Base-by-base conservation (phyloP, 2,888 invertebrate genomes). In the Stenodera caucasica region DNA sequence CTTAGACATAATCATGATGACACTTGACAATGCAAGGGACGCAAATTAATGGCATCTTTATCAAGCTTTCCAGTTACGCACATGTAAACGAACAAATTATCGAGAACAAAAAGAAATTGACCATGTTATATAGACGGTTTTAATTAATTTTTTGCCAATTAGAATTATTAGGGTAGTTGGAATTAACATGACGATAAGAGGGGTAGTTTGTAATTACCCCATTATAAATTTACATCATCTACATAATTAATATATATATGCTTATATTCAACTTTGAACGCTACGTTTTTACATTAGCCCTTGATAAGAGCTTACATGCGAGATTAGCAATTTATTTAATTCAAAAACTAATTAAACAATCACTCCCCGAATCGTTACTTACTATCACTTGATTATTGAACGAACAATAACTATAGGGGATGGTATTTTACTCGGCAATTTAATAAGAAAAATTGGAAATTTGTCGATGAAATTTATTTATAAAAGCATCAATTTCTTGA, bases 11-110 rank as follows among this genome's bases (percentile, higher is more conserved):
- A 72, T 72, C 72, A 71, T 61, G 71, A 71, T 75, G 75, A 72
- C 75, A 72, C 72, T 70, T 67, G 64, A 70, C 70, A 70, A 70
- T 67, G 66, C 67, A 63, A 64, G 58, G 65, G 72, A 72, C 70
- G 67, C 69, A 68, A 71, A 72, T 72, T 72, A 72, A 72, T 72
- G 71, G 67, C 65, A 58, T 71, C 72, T 72, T 72, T 72, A 72
- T 72, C 71, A 69, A 62, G 58, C 55, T 57, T 58, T 56, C 55
- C 5, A 49, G 7, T 21, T 23, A 35, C 54, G 33, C 53, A 33
- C 53, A 33, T 33, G 33, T 4, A 26, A 26, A 26, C 2, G 26
- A 4, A 4, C 26, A 2, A 26, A 26, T 5, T 26, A 26, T 26
- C 26, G 2, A 26, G 2, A 30, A 8, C 8, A 8, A 7, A 30